phyloP scores from a whole-genome alignment of 2,797 vertebrate species.

The Lates japonicus region DNA sequence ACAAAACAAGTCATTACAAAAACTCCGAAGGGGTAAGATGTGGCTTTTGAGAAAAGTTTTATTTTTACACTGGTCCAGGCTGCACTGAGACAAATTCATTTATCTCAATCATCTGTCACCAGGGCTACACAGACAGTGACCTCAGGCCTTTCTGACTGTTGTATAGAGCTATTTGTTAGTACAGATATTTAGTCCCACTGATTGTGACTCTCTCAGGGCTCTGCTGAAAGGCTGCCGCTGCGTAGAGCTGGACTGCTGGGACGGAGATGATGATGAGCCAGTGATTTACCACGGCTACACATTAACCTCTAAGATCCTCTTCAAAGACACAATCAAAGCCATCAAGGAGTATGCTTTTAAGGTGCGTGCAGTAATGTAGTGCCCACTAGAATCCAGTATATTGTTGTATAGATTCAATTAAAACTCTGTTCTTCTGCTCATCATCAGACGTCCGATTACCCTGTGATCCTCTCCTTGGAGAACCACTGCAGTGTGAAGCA shows the following conservation, averaged over 20 bases:
- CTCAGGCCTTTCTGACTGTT: background rate
- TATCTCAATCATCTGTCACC: background rate
- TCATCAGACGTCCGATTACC: slow-evolving; percentile 91
- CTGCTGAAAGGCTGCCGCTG: slow-evolving; percentile 96
- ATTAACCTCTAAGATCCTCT: slow-evolving; percentile 95
- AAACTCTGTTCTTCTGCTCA: background rate
- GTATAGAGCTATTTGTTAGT: background rate
- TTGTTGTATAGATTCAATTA: background rate
- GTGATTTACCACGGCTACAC: slow-evolving; percentile 98
- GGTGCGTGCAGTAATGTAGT: slow-evolving; percentile 76
- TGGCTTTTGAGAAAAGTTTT: background rate
- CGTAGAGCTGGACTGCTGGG: slow-evolving; percentile 97
- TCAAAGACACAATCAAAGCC: slow-evolving; percentile 92
- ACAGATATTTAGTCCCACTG: background rate
- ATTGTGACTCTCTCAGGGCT: slow-evolving; percentile 85
- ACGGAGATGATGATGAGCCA: slow-evolving; percentile 92
- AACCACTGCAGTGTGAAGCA: slow-evolving; percentile 96
- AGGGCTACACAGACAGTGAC: background rate
- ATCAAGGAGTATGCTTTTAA: slow-evolving; percentile 97
- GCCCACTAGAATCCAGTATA: background rate
- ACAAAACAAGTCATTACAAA: background rate
- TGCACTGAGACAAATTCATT: background rate
- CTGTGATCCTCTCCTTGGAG: slow-evolving; percentile 97
- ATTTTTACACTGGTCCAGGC: background rate
- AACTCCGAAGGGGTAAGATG: background rate